phyloP scores from a whole-genome alignment of 2,113 vertebrate genomes.

The Phalacrocorax carbo region DNA sequence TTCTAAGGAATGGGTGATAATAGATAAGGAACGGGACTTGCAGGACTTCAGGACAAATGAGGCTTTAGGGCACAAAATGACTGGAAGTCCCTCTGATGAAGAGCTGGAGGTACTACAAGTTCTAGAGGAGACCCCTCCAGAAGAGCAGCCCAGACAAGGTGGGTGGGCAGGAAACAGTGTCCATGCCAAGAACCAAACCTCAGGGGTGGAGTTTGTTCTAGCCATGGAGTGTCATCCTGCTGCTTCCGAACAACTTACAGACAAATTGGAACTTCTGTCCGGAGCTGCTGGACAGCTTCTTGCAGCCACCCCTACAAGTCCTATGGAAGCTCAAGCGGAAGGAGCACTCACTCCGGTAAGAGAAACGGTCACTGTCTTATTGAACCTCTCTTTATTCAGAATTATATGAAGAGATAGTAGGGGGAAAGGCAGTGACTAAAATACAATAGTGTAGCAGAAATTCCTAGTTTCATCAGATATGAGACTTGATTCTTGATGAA shows the following conservation, averaged over 20 bases:
- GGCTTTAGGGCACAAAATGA: slow-evolving; percentile 80
- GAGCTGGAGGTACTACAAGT: slow-evolving; percentile 89
- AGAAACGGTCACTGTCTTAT: slow-evolving; percentile 19
- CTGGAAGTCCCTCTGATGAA: slow-evolving; percentile 89
- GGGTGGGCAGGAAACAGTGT: slow-evolving; percentile 54
- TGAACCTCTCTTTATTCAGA: background rate
- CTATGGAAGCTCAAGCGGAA: slow-evolving; percentile 91
- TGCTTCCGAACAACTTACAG: slow-evolving; percentile 73
- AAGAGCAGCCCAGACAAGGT: slow-evolving; percentile 71
- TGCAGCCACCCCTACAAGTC: slow-evolving; percentile 87
- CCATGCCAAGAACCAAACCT: slow-evolving; percentile 58
- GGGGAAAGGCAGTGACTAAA: background rate
- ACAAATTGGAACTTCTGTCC: slow-evolving; percentile 84
- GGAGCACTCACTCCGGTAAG: slow-evolving; percentile 93
- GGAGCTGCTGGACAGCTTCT: slow-evolving; percentile 78
- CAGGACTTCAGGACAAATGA: slow-evolving; percentile 81
- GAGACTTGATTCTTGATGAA: background rate
- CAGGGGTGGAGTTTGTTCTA: slow-evolving; percentile 63
- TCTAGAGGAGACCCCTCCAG: slow-evolving; percentile 77
- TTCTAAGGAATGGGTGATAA: slow-evolving; percentile 95
- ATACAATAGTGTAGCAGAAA: background rate
- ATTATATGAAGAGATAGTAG: background rate
- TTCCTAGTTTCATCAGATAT: background rate
- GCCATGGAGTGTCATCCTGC: slow-evolving; percentile 58
- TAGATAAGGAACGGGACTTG: slow-evolving; percentile 88